A percentile compares a stretch with the other conserved stretches of the same genome.
Conservation (phyloP, 2,888 invertebrate species). For the Spodoptera picta region DNA sequence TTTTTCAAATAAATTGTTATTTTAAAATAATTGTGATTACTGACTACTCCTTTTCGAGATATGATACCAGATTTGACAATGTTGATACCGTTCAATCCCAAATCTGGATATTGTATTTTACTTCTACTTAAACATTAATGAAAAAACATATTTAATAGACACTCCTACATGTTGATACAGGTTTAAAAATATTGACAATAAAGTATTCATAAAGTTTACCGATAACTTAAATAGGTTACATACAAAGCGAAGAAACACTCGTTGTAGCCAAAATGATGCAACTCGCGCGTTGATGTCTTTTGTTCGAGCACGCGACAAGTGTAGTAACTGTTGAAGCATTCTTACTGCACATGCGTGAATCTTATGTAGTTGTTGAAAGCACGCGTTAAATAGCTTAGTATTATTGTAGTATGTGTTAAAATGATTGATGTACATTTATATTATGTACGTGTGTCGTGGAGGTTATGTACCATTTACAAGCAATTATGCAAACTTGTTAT, state of each 20-base stretch:
- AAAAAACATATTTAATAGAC: too few species aligned
- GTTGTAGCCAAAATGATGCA: conserved; percentile 17
- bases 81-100: too few species aligned
- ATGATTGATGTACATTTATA: conserved; percentile 7
- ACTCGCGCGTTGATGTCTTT: conserved; percentile 70
- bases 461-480: conserved; percentile 10
- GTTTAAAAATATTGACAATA: background rate
- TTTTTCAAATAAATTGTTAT: too few species aligned
- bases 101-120: too few species aligned
- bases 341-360: conserved; percentile 7
- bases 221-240: conserved; percentile 7
- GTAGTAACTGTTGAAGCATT: conserved; percentile 11
- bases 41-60: too few species aligned
- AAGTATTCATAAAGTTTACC: background rate
- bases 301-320: conserved; percentile 40
- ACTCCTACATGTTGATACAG: too few species aligned
- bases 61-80: too few species aligned
- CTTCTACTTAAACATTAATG: too few species aligned
- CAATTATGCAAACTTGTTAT: conserved; percentile 30
- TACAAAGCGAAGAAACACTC: conserved; percentile 3
- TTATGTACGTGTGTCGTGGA: conserved; percentile 1
- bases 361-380: conserved; percentile 22
- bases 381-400: conserved; percentile 10
- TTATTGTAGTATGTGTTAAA: conserved; percentile 10
- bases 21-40: too few species aligned